phyloP scores from a whole-genome alignment of 2,797 vertebrate species.

The Sebastes aleutianus region DNA sequence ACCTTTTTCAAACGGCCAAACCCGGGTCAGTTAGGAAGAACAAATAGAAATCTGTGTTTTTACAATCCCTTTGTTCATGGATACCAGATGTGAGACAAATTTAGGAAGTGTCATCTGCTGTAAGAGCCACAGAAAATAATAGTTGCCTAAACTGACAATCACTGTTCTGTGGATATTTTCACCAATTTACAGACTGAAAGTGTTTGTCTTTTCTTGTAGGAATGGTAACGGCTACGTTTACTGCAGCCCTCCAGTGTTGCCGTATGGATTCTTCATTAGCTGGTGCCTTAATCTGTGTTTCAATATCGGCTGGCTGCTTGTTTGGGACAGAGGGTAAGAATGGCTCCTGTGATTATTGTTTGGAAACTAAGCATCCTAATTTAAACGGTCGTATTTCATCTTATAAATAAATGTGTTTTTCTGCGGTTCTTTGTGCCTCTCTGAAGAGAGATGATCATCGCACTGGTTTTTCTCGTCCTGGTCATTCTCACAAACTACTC shows the following conservation, averaged over 20 bases:
- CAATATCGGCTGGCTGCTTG: constrained; percentile 74
- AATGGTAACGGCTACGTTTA: constrained; percentile 77
- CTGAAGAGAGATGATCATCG: constrained; percentile 80
- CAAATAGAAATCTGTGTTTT: background rate
- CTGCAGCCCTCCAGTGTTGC: constrained; percentile 75
- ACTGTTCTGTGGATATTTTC: background rate
- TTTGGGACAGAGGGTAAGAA: constrained; percentile 77
- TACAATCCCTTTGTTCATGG: background rate
- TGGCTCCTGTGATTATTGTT: background rate
- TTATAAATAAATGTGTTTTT: background rate
- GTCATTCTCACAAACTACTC: constrained; percentile 80
- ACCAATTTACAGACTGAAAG: background rate
- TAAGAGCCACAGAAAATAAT: background rate
- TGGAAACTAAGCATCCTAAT: background rate
- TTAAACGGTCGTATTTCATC: background rate
- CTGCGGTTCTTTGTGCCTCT: background rate
- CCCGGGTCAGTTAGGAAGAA: background rate
- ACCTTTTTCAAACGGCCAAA: background rate
- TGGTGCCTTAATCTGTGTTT: constrained; percentile 77
- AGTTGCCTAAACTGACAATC: background rate
- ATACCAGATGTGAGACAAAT: background rate
- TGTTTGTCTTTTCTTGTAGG: constrained; percentile 43
- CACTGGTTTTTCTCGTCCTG: constrained; percentile 80
- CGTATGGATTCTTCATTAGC: constrained; percentile 77
- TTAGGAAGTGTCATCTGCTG: background rate